Evolutionary conservation across 1,140 invertebrate genomes (phyloP), one percentile per base, ranked within the genome.

Genomic region (Aphidius gifuensis): DNA sequence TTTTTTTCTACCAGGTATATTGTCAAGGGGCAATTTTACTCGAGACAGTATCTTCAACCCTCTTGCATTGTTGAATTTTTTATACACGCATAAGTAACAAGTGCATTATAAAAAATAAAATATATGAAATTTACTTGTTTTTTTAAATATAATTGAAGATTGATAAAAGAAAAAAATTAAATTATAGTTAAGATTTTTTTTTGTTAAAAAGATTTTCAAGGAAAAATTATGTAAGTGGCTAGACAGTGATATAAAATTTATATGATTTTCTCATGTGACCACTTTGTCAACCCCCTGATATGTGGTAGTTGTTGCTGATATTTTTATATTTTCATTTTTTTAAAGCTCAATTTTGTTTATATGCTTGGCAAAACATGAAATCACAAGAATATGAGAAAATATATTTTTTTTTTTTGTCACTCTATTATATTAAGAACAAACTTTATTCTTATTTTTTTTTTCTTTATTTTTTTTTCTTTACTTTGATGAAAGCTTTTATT

Each of bases 31-130:
- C 43, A 54, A 61, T 66, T 50, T 57, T 48, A 61, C 60, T 58
- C 43, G 54, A 44, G 49, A n/a, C 23, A 59, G n/a, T 6, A 38
- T 46, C 47, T 23, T 61, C 42, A 7, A 32, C 60, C 9, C 60
- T 46, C 46, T 7, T 49, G 42, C 16, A 23, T 42, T 42, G 44
- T 38, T 62, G 62, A 51, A 44, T 65, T 57, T 66, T 59, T 60
- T 69, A 71, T 69, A 66, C 65, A 32, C 23, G 67, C 65, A 69
- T 73, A 72, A 67, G 67, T 72, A 74, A 73, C 69, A 72, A 74
- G 64, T 73, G 71, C 69, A 74, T 75, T 74, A 74, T 71, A 66
- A 69, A 60, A 57, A 66, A 66, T 73, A 72, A 75, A 74, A 74
- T 75, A 66, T 64, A 53, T 32, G 1, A 32, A 32, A 32, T 32